Evolutionary conservation across 1,140 invertebrate genomes (phyloP), one percentile per base, ranked within the genome.

Genomic region (Cyclina sinensis): DNA sequence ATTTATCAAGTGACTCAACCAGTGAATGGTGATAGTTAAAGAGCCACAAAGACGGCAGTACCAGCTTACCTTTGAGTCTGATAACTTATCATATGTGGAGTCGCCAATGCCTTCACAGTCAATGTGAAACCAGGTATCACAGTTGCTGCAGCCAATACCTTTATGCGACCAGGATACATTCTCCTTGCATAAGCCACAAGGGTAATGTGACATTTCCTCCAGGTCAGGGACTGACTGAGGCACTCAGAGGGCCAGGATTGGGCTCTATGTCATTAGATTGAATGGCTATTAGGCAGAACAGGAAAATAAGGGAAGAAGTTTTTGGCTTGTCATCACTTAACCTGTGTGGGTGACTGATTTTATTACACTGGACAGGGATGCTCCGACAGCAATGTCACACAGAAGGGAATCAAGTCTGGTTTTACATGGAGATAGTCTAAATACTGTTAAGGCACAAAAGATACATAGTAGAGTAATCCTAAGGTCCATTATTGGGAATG

Each of bases 101-200:
- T 78, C 30, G 3, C 74, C 43, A 30, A 78, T 48, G 3, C 74
- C 74, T 27, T 48, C 7, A 27, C 74, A 78, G n/a, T 78, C 43
- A 2, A 27, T 54, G 24, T 78, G 74, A 51, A 51, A 51, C 74
- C 74, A 78, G 3, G 16, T 12, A 51, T 46, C 39, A 51, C 74
- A 78, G 74, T 54, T 78, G 9, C n/a, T 12, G 30, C 74, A 78
- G 1, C 11, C 1, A n/a, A 78, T 78, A 7, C 43, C 74, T 54
- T 78, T 78, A 12, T 51, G 74, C 1, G 43, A 51, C 74, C 74
- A 78, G 24, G 21, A 5, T 4, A 78, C 74, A 11, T 78, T 37
- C 30, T 11, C n/a, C 27, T 37, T n/a, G n/a, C 74, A 78, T 14
- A 24, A 24, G 9, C 39, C 74, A 51, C 39, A 51, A 48, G 74